Base-by-base conservation (phyloP, 2,113 vertebrate species). In the Zeus faber region DNA sequence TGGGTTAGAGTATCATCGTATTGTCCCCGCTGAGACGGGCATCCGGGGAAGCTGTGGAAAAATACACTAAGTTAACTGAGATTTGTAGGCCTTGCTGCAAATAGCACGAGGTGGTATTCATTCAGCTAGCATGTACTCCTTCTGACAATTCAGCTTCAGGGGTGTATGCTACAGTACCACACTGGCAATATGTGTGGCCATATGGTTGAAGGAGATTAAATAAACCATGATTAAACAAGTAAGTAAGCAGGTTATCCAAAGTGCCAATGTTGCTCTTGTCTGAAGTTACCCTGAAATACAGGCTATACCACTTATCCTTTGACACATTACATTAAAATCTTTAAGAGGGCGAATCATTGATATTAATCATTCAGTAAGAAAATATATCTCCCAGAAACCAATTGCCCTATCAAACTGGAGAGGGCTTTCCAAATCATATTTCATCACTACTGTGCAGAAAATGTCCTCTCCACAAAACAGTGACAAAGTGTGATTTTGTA, bases 171-270 rank as follows among this genome's bases (percentile, higher is more conserved):
- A 40, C 37, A 17, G 14, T 1, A 22, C n/a, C n/a, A 63, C 23
- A 47, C 3, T 21, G 62, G 53, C 54, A 70, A 75, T 74, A 81
- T 78, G 78, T 70, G 49, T 49, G 22, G 54, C 66, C 69, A 77
- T 70, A 70, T 68, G 71, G 69, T 65, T 49, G 39, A 62, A 65
- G 55, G 35, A 58, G 59, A 75, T 74, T 66, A 79, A 58, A 79
- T 68, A 0, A 69, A 80, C 76, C 53, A 71, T 73, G 76, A 77
- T 69, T 67, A 24, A 59, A 7, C 43, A 58, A 31, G 8, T 62
- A 61, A 40, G 47, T 46, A 11, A 67, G 66, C 25, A 49, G 18
- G 54, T 60, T 46, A 58, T 41, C 37, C 22, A 0, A 39, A 51
- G n/a, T 53, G 9, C 39, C 45, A 16, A 16, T 26, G 23, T 14